These are phyloP conservation scores for Trichomycterus rosablanca DNA, from an alignment of 2,113 vertebrate genomes.

Conservation along the genomic window DNA sequence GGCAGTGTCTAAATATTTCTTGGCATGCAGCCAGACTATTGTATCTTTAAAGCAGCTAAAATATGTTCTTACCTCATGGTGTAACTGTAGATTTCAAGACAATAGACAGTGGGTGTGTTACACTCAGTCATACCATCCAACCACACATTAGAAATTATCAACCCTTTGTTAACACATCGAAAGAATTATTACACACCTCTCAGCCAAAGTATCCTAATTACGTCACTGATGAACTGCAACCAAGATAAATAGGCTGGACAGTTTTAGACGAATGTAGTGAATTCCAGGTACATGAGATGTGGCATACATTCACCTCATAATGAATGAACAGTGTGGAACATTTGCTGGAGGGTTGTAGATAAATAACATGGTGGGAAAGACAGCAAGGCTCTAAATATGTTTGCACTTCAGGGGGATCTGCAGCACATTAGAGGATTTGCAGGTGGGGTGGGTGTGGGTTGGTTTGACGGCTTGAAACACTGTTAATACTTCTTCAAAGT, in stretches of 20 bases:
- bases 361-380: conserved; percentile 8
- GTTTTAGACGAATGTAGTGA: conserved; percentile 35
- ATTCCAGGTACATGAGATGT: conserved; percentile 51
- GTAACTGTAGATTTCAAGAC: conserved; percentile 14
- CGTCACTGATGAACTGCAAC: conserved; percentile 26
- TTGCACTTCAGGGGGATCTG: conserved; percentile 28
- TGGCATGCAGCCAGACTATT: too few relatives aligned
- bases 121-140: conserved; percentile 5
- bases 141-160: not conserved
- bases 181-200: conserved; percentile 15
- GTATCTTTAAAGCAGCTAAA: conserved; percentile 16
- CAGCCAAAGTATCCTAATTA: conserved; percentile 39
- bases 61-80: conserved; percentile 23
- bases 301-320: conserved; percentile 27
- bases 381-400: conserved; percentile 39
- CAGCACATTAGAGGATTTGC: conserved; percentile 19
- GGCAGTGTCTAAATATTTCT: too few relatives aligned
- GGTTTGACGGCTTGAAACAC: conserved; percentile 28
- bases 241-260: conserved; percentile 26
- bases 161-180: not conserved
- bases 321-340: not conserved
- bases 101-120: conserved; percentile 13
- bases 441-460: conserved; percentile 8
- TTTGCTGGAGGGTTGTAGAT: conserved; percentile 17
- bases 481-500: conserved; percentile 24